phyloP scores from a whole-genome alignment of 2,888 invertebrate genomes.

The Limnephilus auricula region DNA sequence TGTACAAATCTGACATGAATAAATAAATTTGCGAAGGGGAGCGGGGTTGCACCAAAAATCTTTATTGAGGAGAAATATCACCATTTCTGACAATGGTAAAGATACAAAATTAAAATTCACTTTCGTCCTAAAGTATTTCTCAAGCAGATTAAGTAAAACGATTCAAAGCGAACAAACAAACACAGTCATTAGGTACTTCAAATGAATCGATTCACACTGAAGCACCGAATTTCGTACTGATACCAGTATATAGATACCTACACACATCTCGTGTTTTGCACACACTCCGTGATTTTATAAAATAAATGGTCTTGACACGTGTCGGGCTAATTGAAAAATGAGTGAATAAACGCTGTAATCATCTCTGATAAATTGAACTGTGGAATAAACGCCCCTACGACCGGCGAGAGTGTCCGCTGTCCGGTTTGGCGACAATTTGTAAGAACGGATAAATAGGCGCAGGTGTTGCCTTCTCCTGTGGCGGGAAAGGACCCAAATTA shows the following conservation, averaged over 20 bases:
- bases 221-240: not conserved
- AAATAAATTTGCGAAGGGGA: no score
- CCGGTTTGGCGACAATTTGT: conserved; percentile 14
- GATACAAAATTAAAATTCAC: no score
- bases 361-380: not conserved
- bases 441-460: not conserved
- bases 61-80: no score
- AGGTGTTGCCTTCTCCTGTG: conserved; percentile 8
- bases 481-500: conserved; percentile 4
- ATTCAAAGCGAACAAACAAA: no score
- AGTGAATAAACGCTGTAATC: not conserved
- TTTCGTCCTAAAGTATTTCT: no score
- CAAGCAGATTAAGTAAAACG: no score
- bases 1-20: no score
- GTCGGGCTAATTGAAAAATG: not conserved
- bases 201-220: not conserved
- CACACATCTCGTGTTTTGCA: not conserved
- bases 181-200: no score
- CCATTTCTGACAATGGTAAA: no score
- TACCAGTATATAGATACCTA: not conserved
- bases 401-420: not conserved
- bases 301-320: not conserved
- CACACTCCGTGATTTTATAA: not conserved
- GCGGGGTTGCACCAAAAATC: no score
- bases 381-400: not conserved